Conservation (phyloP, 1,140 invertebrate genomes). For the Pseudomyrmex gracilis region DNA sequence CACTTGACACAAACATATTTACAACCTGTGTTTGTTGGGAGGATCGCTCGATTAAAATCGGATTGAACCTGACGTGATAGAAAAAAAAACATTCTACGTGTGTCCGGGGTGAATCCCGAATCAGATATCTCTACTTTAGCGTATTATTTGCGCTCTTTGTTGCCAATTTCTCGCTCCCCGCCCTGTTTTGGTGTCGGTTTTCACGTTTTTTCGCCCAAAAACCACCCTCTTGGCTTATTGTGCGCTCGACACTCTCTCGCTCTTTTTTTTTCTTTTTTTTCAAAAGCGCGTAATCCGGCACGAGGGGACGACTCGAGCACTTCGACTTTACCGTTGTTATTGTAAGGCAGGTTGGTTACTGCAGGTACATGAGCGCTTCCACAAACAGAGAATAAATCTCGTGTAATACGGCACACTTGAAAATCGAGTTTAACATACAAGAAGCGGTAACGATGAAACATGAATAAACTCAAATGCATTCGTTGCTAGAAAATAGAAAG, state of each 20-base stretch:
- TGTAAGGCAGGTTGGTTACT: conserved; percentile 82
- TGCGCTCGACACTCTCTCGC: conserved; percentile 68
- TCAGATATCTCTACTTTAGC: conserved; percentile 82
- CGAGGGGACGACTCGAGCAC: conserved; percentile 81
- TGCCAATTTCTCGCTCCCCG: conserved; percentile 82
- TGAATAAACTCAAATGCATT: neutral
- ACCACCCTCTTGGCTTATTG: conserved; percentile 80
- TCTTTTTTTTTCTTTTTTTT: conserved; percentile 78
- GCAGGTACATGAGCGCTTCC: conserved; percentile 77
- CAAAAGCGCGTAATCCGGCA: conserved; percentile 84
- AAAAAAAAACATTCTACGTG: conserved; percentile 57
- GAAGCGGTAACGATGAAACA: neutral
- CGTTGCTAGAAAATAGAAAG: neutral
- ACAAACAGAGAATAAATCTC: conserved; percentile 64
- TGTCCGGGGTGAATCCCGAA: conserved; percentile 75
- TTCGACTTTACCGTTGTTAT: conserved; percentile 79
- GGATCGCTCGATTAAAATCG: conserved; percentile 76
- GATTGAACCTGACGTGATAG: conserved; percentile 71
- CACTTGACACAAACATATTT: conserved; percentile 4
- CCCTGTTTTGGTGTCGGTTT: conserved; percentile 85
- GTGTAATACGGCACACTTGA: conserved; percentile 49
- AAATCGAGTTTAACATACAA: conserved; percentile 14
- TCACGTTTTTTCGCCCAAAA: conserved; percentile 85
- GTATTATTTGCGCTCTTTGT: conserved; percentile 83
- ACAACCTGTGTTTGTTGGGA: conserved; percentile 33